These are phyloP conservation scores for Chrysolina oricalcia DNA, from an alignment of 2,888 invertebrate genomes.

Conservation along the genomic window DNA sequence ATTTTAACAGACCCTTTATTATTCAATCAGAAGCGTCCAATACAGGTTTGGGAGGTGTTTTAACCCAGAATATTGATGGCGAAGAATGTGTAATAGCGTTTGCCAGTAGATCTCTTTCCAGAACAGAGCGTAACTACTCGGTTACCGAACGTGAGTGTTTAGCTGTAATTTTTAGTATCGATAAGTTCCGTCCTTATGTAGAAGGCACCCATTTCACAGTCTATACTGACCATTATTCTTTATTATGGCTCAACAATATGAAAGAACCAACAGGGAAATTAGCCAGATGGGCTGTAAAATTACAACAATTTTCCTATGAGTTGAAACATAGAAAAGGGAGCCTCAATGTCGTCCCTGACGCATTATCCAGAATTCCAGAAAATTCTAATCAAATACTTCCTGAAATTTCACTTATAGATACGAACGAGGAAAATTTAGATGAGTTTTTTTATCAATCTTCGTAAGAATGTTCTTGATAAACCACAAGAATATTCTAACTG, in stretches of 20 bases:
- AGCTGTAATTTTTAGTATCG: slow-evolving; percentile 53
- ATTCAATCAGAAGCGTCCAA: no score
- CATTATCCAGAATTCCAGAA: neutral
- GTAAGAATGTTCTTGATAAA: neutral
- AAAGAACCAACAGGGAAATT: no score
- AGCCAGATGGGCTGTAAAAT: slow-evolving; percentile 18
- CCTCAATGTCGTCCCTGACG: slow-evolving; percentile 20
- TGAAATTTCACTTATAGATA: neutral
- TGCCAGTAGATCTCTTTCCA: no score
- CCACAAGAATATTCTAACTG: slow-evolving; percentile 9
- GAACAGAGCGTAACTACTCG: no score
- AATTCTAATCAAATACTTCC: neutral
- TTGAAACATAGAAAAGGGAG: slow-evolving; percentile 19
- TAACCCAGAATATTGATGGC: no score
- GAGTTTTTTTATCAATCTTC: neutral
- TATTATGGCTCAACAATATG: slow-evolving; percentile 42
- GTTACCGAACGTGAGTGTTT: slow-evolving; percentile 56
- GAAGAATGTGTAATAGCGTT: no score
- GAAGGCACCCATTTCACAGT: slow-evolving; percentile 49
- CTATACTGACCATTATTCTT: slow-evolving; percentile 56
- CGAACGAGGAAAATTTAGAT: no score
- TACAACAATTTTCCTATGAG: slow-evolving; percentile 16
- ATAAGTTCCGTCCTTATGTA: slow-evolving; percentile 43
- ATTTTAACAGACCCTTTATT: no score
- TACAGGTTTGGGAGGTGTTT: no score